Evolutionary conservation across 2,888 invertebrate genomes (phyloP).

Genomic region (Troides oblongomaculatus): DNA sequence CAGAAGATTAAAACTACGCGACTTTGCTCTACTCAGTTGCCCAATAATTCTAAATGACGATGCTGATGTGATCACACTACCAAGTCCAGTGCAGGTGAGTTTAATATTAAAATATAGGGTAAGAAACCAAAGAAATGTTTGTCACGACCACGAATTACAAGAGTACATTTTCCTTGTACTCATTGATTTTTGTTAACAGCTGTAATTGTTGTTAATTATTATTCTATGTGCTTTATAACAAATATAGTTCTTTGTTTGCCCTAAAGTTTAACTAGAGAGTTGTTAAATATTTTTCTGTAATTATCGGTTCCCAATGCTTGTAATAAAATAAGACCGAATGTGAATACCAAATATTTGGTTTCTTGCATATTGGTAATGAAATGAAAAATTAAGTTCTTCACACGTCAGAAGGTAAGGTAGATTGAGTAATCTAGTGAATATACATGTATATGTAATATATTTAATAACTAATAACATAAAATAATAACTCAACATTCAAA

Average conservation of each 20-base stretch:
- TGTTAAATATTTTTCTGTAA: too few relatives aligned
- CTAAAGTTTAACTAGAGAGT: too few relatives aligned
- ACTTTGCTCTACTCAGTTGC: background rate
- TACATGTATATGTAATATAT: too few relatives aligned
- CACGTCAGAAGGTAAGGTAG: too few relatives aligned
- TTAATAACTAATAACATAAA: too few relatives aligned
- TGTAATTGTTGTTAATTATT: background rate
- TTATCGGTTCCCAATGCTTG: too few relatives aligned
- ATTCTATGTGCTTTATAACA: background rate
- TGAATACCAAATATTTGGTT: too few relatives aligned
- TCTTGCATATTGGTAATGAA: too few relatives aligned
- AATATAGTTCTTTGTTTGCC: background rate
- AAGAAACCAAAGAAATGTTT: constrained; percentile 25
- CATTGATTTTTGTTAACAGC: background rate
- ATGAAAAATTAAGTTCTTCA: too few relatives aligned
- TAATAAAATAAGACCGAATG: too few relatives aligned
- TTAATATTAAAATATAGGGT: background rate
- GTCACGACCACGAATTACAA: background rate
- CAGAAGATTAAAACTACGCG: background rate
- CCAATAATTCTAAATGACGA: constrained; percentile 3
- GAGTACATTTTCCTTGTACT: background rate
- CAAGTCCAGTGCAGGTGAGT: constrained; percentile 25
- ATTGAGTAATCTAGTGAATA: too few relatives aligned
- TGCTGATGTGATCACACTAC: background rate
- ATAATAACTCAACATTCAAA: too few relatives aligned